These are phyloP conservation scores for Camelus bactrianus DNA, from an alignment of 2,113 vertebrate species.

Conservation along the genomic window DNA sequence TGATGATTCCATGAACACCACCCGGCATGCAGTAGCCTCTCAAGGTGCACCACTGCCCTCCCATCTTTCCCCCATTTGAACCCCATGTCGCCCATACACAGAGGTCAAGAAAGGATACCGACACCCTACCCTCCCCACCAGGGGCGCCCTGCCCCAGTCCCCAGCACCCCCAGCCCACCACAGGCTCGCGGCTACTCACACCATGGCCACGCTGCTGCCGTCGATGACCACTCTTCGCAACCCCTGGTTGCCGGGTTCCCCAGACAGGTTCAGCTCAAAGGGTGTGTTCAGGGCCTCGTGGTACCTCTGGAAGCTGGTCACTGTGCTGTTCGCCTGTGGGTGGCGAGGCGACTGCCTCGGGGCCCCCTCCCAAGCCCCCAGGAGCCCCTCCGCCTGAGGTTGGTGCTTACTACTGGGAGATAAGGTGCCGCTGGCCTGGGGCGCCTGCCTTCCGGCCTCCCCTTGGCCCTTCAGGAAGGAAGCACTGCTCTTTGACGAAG, in stretches of 20 bases:
- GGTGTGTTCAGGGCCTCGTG: slow-evolving; percentile 90
- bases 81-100: background rate
- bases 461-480: slow-evolving; percentile 42
- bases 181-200: slow-evolving; percentile 83
- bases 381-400: slow-evolving; percentile 47
- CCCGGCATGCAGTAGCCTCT: fast-evolving
- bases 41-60: background rate
- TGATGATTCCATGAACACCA: fast-evolving
- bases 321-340: slow-evolving; percentile 73
- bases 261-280: slow-evolving; percentile 89
- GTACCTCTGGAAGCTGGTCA: slow-evolving; percentile 93
- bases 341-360: slow-evolving; percentile 55
- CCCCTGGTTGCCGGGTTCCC: slow-evolving; percentile 84
- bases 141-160: background rate
- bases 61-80: background rate
- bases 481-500: background rate
- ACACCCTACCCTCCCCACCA: too few species aligned
- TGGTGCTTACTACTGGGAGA: slow-evolving; percentile 31
- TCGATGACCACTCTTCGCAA: slow-evolving; percentile 93
- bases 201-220: slow-evolving; percentile 95
- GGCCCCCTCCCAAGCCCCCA: slow-evolving; percentile 47
- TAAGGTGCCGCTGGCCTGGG: background rate
- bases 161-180: background rate
- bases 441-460: slow-evolving; percentile 38
- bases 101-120: background rate